phyloP scores from a whole-genome alignment of 2,113 vertebrate species.

The Condylura cristata region DNA sequence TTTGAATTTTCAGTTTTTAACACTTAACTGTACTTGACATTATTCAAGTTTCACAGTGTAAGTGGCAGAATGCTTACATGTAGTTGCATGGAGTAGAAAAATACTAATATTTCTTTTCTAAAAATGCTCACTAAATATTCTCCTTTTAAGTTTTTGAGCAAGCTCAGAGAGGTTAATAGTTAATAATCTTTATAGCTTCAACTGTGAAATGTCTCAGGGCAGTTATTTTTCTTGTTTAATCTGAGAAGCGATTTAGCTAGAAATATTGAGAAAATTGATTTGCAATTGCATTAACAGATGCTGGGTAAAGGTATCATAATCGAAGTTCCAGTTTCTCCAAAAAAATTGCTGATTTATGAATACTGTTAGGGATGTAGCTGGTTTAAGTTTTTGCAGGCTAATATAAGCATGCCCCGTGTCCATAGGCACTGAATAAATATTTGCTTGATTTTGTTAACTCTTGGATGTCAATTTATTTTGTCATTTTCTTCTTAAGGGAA shows the following conservation, averaged over 20 bases:
- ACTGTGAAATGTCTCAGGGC: background rate
- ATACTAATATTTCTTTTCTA: background rate
- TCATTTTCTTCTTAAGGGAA: background rate
- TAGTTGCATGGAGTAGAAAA: conserved; percentile 34
- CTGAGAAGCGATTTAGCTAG: background rate
- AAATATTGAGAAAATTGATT: background rate
- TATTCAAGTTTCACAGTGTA: conserved; percentile 52
- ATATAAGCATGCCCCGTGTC: background rate
- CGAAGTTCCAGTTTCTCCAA: background rate
- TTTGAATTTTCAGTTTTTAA: conserved; percentile 94
- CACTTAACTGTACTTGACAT: conserved; percentile 84
- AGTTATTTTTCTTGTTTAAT: background rate
- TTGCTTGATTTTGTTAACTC: background rate
- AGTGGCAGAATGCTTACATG: background rate
- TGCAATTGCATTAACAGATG: background rate
- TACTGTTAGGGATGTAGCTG: background rate
- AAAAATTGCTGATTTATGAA: background rate
- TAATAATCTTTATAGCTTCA: background rate
- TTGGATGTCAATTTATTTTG: background rate
- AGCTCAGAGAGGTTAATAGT: background rate
- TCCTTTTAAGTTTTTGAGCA: conserved; percentile 6
- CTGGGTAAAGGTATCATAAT: background rate
- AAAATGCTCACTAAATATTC: conserved; percentile 4
- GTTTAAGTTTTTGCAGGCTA: background rate
- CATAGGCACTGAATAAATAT: background rate